A percentile compares a stretch with the other conserved stretches of the same genome.
Evolutionary conservation across 1,140 invertebrate species (phyloP).

Genomic region (Halictus rubicundus): DNA sequence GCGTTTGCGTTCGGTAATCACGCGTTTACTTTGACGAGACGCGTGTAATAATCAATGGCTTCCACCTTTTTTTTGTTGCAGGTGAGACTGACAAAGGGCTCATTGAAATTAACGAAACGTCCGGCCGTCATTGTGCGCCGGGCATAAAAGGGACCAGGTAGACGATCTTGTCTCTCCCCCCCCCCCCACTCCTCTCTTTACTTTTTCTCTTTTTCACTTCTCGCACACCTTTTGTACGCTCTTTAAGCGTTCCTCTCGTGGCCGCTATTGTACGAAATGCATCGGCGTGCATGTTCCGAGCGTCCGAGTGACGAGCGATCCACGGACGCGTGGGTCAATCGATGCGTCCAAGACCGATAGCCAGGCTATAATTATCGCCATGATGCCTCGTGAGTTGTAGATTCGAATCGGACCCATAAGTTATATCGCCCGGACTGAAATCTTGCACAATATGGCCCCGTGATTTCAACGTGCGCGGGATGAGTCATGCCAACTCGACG

Average conservation of each 20-base stretch:
- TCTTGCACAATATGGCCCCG: background rate
- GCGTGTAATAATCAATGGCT: slow-evolving; percentile 53
- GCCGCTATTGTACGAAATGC: slow-evolving; percentile 11
- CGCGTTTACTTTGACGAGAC: slow-evolving; percentile 45
- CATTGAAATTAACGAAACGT: slow-evolving; percentile 58
- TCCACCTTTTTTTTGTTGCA: slow-evolving; percentile 50
- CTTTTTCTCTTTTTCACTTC: background rate
- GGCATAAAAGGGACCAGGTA: slow-evolving; percentile 21
- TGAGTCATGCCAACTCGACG: background rate
- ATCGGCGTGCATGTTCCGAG: background rate
- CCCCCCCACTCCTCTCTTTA: background rate
- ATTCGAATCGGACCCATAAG: background rate
- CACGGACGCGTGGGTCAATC: slow-evolving; percentile 10
- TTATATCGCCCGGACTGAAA: background rate
- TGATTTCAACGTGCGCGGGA: slow-evolving; percentile 23
- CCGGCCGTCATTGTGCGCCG: slow-evolving; percentile 29
- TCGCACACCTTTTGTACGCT: slow-evolving; percentile 15
- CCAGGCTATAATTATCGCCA: slow-evolving; percentile 16
- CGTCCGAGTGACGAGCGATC: background rate
- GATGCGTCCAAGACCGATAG: background rate
- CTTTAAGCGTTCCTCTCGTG: background rate
- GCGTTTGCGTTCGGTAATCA: slow-evolving; percentile 59
- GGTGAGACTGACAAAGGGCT: slow-evolving; percentile 59
- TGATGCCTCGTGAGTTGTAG: slow-evolving; percentile 4
- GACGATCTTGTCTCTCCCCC: slow-evolving; percentile 13